These are phyloP conservation scores for Protosalanx chinensis DNA, from an alignment of 2,797 vertebrate species.

Conservation along the genomic window DNA sequence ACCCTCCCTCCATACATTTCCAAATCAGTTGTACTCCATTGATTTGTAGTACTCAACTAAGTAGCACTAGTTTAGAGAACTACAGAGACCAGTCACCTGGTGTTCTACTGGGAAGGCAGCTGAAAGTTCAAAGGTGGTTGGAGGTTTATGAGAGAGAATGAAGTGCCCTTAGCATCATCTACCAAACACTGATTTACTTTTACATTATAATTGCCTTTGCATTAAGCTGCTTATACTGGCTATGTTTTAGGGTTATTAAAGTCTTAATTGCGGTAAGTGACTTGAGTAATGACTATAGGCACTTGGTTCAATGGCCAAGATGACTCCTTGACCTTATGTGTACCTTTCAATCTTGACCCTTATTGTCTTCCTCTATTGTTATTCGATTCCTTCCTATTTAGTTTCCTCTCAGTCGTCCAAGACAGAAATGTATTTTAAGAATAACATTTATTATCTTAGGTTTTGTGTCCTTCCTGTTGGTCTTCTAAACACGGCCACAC, in stretches of 20 bases:
- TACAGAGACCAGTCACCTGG: conserved; percentile 57
- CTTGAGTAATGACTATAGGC: conserved; percentile 7
- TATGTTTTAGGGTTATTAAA: too few species aligned
- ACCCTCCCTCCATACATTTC: neutral
- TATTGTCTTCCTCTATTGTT: conserved; percentile 44
- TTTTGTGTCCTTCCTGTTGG: neutral
- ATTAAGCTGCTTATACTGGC: too few species aligned
- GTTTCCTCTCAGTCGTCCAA: conserved; percentile 60
- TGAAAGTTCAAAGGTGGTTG: conserved; percentile 46
- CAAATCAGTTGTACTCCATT: neutral
- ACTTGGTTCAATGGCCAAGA: conserved; percentile 12
- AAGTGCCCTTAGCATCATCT: neutral
- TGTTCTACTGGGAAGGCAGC: conserved; percentile 65
- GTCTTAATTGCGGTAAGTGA: conserved; percentile 6
- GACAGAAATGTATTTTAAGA: conserved; percentile 51
- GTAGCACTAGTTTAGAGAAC: conserved; percentile 47
- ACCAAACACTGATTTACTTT: conserved; percentile 29
- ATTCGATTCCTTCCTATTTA: conserved; percentile 63
- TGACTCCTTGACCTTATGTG: conserved; percentile 56
- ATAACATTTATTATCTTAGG: neutral
- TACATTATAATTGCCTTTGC: conserved; percentile 23
- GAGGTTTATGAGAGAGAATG: conserved; percentile 47
- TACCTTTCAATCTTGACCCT: conserved; percentile 60
- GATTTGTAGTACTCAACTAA: neutral
- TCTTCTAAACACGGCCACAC: too few species aligned